These are phyloP conservation scores for Sylvia atricapilla DNA, from an alignment of 2,113 vertebrate genomes.

Conservation along the genomic window DNA sequence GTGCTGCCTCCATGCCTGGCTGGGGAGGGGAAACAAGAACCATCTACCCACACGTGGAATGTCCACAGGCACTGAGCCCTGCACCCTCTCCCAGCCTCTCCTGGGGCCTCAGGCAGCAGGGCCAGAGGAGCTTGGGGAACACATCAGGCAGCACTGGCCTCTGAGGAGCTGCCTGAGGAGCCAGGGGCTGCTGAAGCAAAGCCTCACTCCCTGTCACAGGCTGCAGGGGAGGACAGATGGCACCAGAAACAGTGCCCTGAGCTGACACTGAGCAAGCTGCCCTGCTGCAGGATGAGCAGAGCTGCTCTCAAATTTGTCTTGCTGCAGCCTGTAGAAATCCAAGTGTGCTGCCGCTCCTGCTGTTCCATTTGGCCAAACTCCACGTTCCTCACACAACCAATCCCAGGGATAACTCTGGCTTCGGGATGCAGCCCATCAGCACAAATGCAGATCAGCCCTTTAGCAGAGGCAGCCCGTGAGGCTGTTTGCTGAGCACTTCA, in stretches of 20 bases:
- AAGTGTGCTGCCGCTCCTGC: background rate
- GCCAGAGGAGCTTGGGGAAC: background rate
- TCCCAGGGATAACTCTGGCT: background rate
- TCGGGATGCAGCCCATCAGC: background rate
- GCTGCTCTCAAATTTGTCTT: background rate
- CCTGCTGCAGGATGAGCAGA: background rate
- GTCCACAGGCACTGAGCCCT: background rate
- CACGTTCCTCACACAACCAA: fast-evolving
- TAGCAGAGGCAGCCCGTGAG: background rate
- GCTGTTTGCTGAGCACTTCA: background rate
- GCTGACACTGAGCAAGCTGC: background rate
- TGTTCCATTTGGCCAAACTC: background rate
- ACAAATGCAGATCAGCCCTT: background rate
- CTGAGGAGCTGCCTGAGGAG: background rate
- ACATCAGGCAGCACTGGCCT: background rate
- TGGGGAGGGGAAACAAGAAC: background rate
- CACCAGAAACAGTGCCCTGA: background rate
- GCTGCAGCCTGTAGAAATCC: background rate
- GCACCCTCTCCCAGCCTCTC: background rate
- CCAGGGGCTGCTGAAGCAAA: background rate
- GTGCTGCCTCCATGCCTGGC: background rate
- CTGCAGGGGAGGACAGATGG: background rate
- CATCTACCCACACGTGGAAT: background rate
- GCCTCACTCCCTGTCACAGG: background rate
- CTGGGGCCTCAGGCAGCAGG: background rate